Evolutionary conservation across 30 jellyfish, hydroid and myxozoan species (phyloP), one percentile per base, ranked within the genome.

Genomic region (Phacellophora camtschatica): DNA sequence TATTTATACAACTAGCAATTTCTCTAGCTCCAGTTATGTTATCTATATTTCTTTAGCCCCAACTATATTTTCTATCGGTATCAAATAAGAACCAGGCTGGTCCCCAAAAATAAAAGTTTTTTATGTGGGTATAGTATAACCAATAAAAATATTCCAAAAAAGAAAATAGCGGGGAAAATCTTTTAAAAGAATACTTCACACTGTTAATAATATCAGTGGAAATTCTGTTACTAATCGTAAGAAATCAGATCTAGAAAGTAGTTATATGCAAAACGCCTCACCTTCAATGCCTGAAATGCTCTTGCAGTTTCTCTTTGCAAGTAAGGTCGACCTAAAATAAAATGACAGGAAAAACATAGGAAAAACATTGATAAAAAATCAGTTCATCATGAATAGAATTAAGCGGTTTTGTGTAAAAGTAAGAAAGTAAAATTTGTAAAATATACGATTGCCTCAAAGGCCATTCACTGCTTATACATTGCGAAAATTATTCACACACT

Each of bases 251-350:
- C 0, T 3, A 0, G 9, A 5, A 10, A 16, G 20, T 9, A 18
- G 37, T 48, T 15, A 28, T 39, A n/a, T n/a, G 29, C 19, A 28
- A 49, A 24, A 2, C 0, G 23, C 20, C 43, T 13, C 36, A 82
- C 94, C 86, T 82, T 65, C 24, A 82, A 42, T 0, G 83, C 67
- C n/a, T 82, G 94, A 29, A 66, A 82, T 16, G 57, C 82, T 12
- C 77, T 43, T 31, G 86, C 86, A 56, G 82, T 62, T 27, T 82
- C 94, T 25, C 75, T 69, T 49, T 82, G 94, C 58, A 82, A 31
- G 33, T 69, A 37, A 22, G 94, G 86, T 54, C 94, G 86, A 64
- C 94, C 94, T 82, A 36, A 82, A 58, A 39, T 4, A 37, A 11
- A 54, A 49, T 16, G 31, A 35, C 29, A 72, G 0, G 27, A 7